Conservation (phyloP, 2,797 vertebrate genomes). For the Channa striata region DNA sequence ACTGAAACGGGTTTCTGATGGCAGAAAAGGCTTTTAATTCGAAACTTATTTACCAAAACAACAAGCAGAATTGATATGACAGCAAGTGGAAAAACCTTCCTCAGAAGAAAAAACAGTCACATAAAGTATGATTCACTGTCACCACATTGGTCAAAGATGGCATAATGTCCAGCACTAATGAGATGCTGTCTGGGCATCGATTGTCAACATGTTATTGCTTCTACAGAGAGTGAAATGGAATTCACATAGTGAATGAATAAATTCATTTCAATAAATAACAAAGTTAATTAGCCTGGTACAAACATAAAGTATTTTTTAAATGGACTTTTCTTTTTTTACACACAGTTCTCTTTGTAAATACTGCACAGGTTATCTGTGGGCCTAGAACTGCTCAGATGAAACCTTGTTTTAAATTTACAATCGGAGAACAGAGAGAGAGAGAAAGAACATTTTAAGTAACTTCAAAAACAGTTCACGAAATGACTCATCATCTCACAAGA, state of each 20-base stretch:
- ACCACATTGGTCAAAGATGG: constrained; percentile 68
- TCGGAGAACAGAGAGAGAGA: constrained; percentile 49
- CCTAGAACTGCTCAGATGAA: constrained; percentile 60
- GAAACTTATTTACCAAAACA: constrained; percentile 81
- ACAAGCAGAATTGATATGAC: constrained; percentile 79
- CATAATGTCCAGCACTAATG: constrained; percentile 67
- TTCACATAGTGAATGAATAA: constrained; percentile 76
- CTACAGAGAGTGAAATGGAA: constrained; percentile 76
- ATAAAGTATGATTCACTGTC: constrained; percentile 70
- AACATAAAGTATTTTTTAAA: constrained; percentile 71
- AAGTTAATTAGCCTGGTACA: constrained; percentile 64
- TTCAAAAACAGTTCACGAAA: constrained; percentile 80
- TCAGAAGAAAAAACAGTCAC: constrained; percentile 62
- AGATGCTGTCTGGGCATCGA: constrained; percentile 74
- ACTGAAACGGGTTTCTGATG: constrained; percentile 66
- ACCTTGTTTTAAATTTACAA: constrained; percentile 75
- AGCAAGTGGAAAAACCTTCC: constrained; percentile 64
- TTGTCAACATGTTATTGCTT: constrained; percentile 89
- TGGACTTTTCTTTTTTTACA: constrained; percentile 62
- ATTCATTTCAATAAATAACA: constrained; percentile 67
- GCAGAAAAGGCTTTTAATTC: constrained; percentile 83
- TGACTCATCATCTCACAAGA: constrained; percentile 81
- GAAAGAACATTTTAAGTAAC: constrained; percentile 66
- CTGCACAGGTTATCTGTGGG: constrained; percentile 55
- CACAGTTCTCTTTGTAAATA: constrained; percentile 59